These are phyloP conservation scores for Ficedula albicollis DNA, from an alignment of 2,797 vertebrate genomes.

Conservation along the genomic window DNA sequence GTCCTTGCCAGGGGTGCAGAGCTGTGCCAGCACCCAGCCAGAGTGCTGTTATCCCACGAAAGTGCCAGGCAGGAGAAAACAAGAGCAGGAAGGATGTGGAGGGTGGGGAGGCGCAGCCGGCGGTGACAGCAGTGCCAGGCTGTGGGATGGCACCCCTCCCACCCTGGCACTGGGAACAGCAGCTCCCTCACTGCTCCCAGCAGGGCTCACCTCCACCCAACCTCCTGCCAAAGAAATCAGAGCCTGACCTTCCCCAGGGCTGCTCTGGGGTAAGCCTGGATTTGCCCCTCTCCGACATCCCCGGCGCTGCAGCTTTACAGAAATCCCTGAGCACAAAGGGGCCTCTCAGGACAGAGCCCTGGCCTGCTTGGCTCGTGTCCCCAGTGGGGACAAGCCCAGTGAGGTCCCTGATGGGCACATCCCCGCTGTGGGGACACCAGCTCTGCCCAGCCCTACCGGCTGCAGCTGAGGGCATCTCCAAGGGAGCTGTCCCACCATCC, in stretches of 20 bases:
- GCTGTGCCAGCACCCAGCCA: background rate
- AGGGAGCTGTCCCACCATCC: background rate
- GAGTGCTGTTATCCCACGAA: background rate
- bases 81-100: constrained; percentile 25
- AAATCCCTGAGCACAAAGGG: constrained; percentile 24
- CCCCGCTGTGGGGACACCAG: accelerated
- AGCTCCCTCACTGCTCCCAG: accelerated
- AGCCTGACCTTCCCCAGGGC: background rate
- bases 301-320: background rate
- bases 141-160: background rate
- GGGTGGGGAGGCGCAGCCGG: background rate
- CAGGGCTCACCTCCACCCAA: background rate
- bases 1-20: background rate
- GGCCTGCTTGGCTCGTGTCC: accelerated
- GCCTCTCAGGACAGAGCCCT: background rate
- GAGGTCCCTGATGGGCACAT: accelerated
- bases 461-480: accelerated
- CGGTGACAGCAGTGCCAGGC: background rate
- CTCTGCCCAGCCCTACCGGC: accelerated
- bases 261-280: background rate
- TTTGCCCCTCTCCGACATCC: background rate
- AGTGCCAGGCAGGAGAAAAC: background rate
- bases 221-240: background rate
- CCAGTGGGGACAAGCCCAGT: accelerated
- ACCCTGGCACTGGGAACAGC: background rate